Conservation (phyloP, 2,113 vertebrate species). For the Tragelaphus buxtoni region DNA sequence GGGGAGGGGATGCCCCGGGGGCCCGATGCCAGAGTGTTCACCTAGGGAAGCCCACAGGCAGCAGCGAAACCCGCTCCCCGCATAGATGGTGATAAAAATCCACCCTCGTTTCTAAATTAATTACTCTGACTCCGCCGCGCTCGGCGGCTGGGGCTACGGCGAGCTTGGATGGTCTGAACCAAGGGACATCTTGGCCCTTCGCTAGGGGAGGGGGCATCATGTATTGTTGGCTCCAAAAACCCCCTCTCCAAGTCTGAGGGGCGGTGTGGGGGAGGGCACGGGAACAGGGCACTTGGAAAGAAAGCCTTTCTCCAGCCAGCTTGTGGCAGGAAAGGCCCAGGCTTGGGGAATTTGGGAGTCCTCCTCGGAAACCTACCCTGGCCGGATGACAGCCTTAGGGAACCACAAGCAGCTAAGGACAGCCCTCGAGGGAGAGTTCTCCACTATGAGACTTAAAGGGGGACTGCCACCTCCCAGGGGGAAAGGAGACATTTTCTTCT, state of each 20-base stretch:
- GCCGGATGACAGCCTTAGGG: background rate
- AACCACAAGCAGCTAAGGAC: background rate
- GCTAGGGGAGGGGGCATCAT: background rate
- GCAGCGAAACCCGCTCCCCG: background rate
- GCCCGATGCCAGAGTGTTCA: background rate
- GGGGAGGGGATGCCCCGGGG: background rate
- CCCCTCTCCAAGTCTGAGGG: background rate
- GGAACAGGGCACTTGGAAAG: background rate
- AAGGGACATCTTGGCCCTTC: background rate
- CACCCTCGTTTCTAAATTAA: slow-evolving; percentile 57
- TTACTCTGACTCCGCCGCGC: slow-evolving; percentile 8
- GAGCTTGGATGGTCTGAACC: background rate
- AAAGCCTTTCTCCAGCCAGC: background rate
- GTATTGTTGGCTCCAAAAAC: background rate
- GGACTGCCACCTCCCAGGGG: background rate
- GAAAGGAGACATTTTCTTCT: background rate
- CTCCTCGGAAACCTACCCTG: background rate
- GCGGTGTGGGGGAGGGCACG: background rate
- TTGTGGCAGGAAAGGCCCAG: background rate
- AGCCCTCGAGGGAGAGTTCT: background rate
- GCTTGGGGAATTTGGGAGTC: background rate
- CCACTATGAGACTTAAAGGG: background rate
- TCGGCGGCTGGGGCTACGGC: background rate
- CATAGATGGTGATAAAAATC: slow-evolving; percentile 44
- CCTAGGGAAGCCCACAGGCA: slow-evolving; percentile 15